phyloP scores from a whole-genome alignment of 2,888 invertebrate species.

The Philaethria dido region DNA sequence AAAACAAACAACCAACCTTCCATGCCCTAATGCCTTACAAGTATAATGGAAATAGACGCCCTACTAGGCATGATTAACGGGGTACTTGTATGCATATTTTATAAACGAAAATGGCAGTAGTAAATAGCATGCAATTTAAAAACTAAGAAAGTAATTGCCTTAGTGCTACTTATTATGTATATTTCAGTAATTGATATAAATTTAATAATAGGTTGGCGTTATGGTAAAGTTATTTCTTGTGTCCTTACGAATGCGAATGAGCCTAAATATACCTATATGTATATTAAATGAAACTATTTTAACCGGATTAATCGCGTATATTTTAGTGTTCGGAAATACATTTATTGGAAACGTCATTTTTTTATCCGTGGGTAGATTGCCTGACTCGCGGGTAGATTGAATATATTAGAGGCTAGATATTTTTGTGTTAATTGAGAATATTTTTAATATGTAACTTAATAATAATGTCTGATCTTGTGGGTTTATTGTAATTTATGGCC shows the following conservation, averaged over 20 bases:
- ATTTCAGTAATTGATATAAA: slow-evolving; percentile 28
- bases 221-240: slow-evolving; percentile 8
- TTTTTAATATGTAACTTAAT: no score
- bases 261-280: background rate
- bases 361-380: no score
- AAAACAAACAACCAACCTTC: no score
- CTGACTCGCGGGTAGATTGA: no score
- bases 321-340: no score
- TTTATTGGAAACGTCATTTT: no score
- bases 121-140: slow-evolving; percentile 28
- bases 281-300: background rate
- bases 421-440: no score
- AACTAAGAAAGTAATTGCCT: slow-evolving; percentile 26
- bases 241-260: background rate
- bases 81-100: slow-evolving; percentile 23
- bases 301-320: no score
- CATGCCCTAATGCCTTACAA: no score
- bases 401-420: no score
- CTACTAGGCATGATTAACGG: slow-evolving; percentile 12
- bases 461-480: no score
- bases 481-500: no score
- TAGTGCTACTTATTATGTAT: slow-evolving; percentile 23
- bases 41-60: slow-evolving; percentile 5
- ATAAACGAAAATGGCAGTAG: slow-evolving; percentile 27
- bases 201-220: slow-evolving; percentile 23